These are phyloP conservation scores for Sclerodermus sp. DNA, from an alignment of 2,888 invertebrate genomes.

Conservation along the genomic window DNA sequence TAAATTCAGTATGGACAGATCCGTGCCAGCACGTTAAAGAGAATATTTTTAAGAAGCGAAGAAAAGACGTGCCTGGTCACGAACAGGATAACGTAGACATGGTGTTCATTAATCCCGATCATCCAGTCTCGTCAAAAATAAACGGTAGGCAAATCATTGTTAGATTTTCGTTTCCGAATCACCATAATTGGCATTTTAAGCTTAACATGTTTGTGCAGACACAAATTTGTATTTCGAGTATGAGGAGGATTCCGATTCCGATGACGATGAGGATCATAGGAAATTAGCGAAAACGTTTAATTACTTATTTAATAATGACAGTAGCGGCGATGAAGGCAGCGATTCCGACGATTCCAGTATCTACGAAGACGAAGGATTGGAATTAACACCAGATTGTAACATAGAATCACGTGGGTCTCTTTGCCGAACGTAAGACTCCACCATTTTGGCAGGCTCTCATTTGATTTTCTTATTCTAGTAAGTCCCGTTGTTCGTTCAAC, in stretches of 20 bases:
- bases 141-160: conserved; percentile 26
- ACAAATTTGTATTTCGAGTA: conserved; percentile 41
- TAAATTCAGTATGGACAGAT: conserved; percentile 50
- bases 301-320: conserved; percentile 72
- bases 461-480: conserved; percentile 19
- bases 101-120: conserved; percentile 61
- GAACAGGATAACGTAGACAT: conserved; percentile 66
- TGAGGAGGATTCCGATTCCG: conserved; percentile 71
- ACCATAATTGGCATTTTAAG: background rate
- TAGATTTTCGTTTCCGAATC: no score
- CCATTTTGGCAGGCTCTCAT: no score
- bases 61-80: conserved; percentile 63
- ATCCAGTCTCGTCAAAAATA: conserved; percentile 32
- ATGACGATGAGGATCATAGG: conserved; percentile 70
- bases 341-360: conserved; percentile 59
- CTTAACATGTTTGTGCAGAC: conserved; percentile 30
- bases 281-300: conserved; percentile 74
- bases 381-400: conserved; percentile 40
- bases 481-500: conserved; percentile 24
- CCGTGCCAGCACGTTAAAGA: conserved; percentile 37
- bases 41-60: conserved; percentile 53
- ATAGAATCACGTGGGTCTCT: conserved; percentile 26
- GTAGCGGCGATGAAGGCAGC: conserved; percentile 62
- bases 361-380: conserved; percentile 52
- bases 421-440: background rate